Percentiles rank a stretch among this genome's conserved stretches.
These are phyloP conservation scores for Oncorhynchus masou DNA, from an alignment of 2,113 vertebrate species.

Conservation along the genomic window DNA sequence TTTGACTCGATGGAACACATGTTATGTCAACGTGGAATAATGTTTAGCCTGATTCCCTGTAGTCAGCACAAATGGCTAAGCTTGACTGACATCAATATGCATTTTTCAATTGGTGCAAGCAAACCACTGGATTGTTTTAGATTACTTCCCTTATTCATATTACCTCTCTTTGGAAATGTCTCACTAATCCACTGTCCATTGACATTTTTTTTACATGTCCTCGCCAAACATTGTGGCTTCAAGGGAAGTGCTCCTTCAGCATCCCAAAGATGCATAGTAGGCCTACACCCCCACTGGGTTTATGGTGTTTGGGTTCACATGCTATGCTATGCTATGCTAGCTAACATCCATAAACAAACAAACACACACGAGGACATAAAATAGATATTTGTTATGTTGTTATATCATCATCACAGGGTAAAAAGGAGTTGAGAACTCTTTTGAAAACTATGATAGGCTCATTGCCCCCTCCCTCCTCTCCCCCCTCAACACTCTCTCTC, in stretches of 20 bases:
- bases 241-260: conserved; percentile 23
- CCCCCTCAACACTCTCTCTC: conserved; percentile 19
- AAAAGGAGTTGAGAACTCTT: conserved; percentile 67
- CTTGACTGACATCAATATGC: neutral
- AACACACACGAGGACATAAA: conserved; percentile 16
- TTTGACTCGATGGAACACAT: conserved; percentile 58
- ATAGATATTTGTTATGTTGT: conserved; percentile 50
- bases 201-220: conserved; percentile 14
- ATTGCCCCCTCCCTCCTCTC: conserved; percentile 31
- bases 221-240: conserved; percentile 13
- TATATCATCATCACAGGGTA: conserved; percentile 75
- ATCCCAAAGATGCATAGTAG: conserved; percentile 6
- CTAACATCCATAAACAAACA: conserved; percentile 39
- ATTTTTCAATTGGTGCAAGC: conserved; percentile 26
- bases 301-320: neutral
- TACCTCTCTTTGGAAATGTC: conserved; percentile 49
- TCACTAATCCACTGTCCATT: conserved; percentile 52
- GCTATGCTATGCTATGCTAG: conserved; percentile 49
- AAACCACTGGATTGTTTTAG: conserved; percentile 65
- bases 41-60: conserved; percentile 24
- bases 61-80: conserved; percentile 23
- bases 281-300: neutral
- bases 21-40: conserved; percentile 54
- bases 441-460: conserved; percentile 64
- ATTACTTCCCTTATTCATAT: conserved; percentile 54